phyloP scores from a whole-genome alignment of 2,797 vertebrate species.

The Bradypus variegatus region DNA sequence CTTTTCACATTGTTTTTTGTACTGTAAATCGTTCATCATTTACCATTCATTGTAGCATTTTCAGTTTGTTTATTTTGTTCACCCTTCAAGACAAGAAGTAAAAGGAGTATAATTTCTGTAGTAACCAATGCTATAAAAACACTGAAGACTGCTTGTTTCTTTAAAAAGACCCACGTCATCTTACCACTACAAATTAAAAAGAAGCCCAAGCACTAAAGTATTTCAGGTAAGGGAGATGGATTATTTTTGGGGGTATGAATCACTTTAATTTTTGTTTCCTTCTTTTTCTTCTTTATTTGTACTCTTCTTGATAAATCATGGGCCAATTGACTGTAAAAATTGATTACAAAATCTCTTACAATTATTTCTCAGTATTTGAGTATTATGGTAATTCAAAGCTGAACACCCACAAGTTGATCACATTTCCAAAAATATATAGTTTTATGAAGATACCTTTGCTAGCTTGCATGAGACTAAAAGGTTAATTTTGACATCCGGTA shows the following conservation, averaged over 20 bases:
- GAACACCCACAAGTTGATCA: background rate
- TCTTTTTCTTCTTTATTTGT: background rate
- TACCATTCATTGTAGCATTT: constrained; percentile 78
- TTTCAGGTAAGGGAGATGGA: constrained; percentile 72
- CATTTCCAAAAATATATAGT: background rate
- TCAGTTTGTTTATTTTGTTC: constrained; percentile 84
- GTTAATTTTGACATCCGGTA: background rate
- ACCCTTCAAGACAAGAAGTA: constrained; percentile 88
- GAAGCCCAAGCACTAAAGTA: constrained; percentile 50
- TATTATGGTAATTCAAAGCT: background rate
- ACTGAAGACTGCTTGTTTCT: constrained; percentile 80
- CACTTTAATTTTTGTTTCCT: constrained; percentile 1
- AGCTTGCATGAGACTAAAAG: background rate
- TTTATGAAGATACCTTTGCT: background rate
- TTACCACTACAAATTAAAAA: constrained; percentile 53
- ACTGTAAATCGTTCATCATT: constrained; percentile 82
- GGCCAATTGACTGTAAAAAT: background rate
- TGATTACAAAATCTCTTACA: background rate
- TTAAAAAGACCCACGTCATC: constrained; percentile 62
- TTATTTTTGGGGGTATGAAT: background rate
- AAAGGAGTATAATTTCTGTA: constrained; percentile 85
- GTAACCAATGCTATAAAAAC: constrained; percentile 81
- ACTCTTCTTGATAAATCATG: constrained; percentile 10
- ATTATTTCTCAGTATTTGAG: background rate
- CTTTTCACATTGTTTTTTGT: constrained; percentile 99